Percentiles rank a stretch among this genome's conserved stretches.
These are phyloP conservation scores for Entomobrya proxima DNA, from an alignment of 2,888 invertebrate genomes.

Conservation along the genomic window DNA sequence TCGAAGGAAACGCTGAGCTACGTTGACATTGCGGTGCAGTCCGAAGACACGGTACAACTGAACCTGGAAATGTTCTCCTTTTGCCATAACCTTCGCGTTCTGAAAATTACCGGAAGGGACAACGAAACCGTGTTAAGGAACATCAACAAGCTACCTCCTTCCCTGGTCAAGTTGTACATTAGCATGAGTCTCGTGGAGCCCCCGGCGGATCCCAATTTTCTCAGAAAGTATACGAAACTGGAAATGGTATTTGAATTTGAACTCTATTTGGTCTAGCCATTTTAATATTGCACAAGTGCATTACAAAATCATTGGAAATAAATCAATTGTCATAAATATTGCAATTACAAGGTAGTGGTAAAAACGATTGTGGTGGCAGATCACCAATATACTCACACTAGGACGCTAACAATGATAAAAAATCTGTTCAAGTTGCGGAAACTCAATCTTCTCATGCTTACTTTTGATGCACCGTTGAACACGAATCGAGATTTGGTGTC, in stretches of 20 bases:
- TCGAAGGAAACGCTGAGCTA: conserved; percentile 36
- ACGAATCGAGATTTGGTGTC: conserved; percentile 18
- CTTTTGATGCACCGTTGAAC: conserved; percentile 44
- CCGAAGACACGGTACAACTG: conserved; percentile 31
- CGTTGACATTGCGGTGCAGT: conserved; percentile 33
- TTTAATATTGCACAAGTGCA: too few species aligned
- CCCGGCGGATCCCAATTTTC: conserved; percentile 23
- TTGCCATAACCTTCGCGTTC: conserved; percentile 52
- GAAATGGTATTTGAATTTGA: too few species aligned
- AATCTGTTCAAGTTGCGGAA: conserved; percentile 40
- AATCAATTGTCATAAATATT: too few species aligned
- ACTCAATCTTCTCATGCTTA: conserved; percentile 40
- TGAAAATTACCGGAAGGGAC: conserved; percentile 41
- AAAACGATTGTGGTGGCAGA: conserved; percentile 38
- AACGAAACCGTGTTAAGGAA: conserved; percentile 44
- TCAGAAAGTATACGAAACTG: conserved; percentile 40
- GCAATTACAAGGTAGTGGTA: too few species aligned
- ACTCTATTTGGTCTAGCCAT: too few species aligned
- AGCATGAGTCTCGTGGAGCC: conserved; percentile 29
- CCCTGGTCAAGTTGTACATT: conserved; percentile 52
- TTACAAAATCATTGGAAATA: too few species aligned
- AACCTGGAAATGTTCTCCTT: conserved; percentile 56
- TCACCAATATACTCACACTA: conserved; percentile 13
- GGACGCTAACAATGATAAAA: conserved; percentile 17
- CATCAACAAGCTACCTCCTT: conserved; percentile 45